phyloP scores from a whole-genome alignment of 2,113 vertebrate genomes.

The Tautogolabrus adspersus region DNA sequence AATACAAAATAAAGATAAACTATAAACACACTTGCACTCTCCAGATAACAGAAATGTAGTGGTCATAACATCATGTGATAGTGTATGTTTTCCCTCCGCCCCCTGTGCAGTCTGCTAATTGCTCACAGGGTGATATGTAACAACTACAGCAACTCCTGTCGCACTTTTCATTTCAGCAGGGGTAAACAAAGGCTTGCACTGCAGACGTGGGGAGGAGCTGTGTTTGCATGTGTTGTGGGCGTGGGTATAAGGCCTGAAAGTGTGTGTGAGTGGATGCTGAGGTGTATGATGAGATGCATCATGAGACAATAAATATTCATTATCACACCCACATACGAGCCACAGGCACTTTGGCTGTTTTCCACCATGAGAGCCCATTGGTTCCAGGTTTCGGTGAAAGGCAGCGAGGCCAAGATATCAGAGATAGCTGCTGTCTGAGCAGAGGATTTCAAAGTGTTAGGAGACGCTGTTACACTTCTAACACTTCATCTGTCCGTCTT shows the following conservation, averaged over 20 bases:
- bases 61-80: conserved; percentile 38
- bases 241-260: conserved; percentile 9
- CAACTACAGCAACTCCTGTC: conserved; percentile 62
- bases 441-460: conserved; percentile 81
- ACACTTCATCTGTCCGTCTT: conserved; percentile 58
- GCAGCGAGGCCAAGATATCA: conserved; percentile 71
- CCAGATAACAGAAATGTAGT: conserved; percentile 34
- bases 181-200: conserved; percentile 70
- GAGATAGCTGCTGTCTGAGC: conserved; percentile 75
- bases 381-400: conserved; percentile 69
- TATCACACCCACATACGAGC: conserved; percentile 41
- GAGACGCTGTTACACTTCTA: conserved; percentile 73
- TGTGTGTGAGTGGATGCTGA: conserved; percentile 46
- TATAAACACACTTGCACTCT: conserved; percentile 17
- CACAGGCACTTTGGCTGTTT: conserved; percentile 44
- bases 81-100: conserved; percentile 54
- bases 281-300: conserved; percentile 61
- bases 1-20: neutral
- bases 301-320: conserved; percentile 61
- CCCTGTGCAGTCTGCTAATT: conserved; percentile 77
- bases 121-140: conserved; percentile 76
- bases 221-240: conserved; percentile 11
- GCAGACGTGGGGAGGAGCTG: conserved; percentile 41
- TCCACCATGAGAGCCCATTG: conserved; percentile 43
- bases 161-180: conserved; percentile 68